A percentile compares a stretch with the other conserved stretches of the same genome.
These are phyloP conservation scores for Pongo abelii DNA, from an alignment of 2,113 vertebrate species.

Conservation along the genomic window DNA sequence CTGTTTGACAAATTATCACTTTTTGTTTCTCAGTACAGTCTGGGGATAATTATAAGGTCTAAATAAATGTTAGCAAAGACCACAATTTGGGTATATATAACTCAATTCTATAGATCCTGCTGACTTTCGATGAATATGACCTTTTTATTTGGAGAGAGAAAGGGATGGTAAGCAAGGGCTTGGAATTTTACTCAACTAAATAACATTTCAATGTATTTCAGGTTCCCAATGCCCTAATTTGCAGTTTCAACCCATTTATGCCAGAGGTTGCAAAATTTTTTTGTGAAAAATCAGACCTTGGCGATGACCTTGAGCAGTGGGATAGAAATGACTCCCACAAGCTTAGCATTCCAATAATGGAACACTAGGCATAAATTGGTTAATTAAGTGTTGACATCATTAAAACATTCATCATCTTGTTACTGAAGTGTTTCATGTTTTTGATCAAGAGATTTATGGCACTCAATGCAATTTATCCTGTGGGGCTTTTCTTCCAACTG, in stretches of 20 bases:
- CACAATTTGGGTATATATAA: not conserved
- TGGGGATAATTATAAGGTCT: not conserved
- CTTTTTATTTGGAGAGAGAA: not conserved
- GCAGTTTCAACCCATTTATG: not conserved
- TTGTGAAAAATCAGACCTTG: too few species aligned
- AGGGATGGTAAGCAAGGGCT: not conserved
- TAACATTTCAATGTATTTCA: not conserved
- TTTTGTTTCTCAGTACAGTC: constrained; percentile 9
- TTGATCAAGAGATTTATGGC: not conserved
- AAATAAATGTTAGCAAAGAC: not conserved
- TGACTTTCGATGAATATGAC: not conserved
- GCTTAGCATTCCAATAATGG: too few species aligned
- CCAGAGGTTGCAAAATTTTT: too few species aligned
- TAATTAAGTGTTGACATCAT: not conserved
- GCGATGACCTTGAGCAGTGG: too few species aligned
- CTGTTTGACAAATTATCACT: not conserved
- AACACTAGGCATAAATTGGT: not conserved
- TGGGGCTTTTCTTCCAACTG: not conserved
- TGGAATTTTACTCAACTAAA: not conserved
- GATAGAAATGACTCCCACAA: too few species aligned
- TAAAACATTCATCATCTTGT: not conserved
- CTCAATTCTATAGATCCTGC: not conserved
- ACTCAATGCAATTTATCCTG: not conserved
- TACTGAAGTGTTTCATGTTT: not conserved
- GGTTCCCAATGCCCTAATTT: not conserved